A percentile compares a stretch with the other conserved stretches of the same genome.
phyloP scores from a whole-genome alignment of 2,113 vertebrate genomes.

The Diadophis punctatus region DNA sequence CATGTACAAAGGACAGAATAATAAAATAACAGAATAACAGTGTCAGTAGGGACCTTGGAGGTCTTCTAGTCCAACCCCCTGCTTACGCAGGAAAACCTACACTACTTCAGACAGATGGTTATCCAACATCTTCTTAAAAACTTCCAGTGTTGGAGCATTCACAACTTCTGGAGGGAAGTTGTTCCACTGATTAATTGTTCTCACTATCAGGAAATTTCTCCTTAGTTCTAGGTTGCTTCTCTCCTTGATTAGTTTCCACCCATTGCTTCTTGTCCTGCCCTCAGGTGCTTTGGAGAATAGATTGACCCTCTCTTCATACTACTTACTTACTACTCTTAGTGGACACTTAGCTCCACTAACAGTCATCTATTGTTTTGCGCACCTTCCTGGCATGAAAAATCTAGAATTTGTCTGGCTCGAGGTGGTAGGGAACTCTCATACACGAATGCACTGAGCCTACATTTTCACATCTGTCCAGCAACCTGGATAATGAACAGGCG shows the following conservation, averaged over 20 bases:
- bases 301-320: neutral
- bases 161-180: neutral
- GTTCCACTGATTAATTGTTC: neutral
- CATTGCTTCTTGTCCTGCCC: neutral
- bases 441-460: neutral
- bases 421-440: neutral
- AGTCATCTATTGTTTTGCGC: neutral
- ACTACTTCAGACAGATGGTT: neutral
- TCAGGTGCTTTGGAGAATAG: neutral
- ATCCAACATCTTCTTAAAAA: neutral
- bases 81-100: neutral
- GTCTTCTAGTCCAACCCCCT: neutral
- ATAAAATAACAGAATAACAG: too few species aligned
- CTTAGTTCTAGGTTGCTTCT: neutral
- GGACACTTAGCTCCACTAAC: neutral
- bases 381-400: neutral
- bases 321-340: neutral
- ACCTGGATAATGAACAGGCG: neutral
- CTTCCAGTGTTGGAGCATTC: neutral
- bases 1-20: too few species aligned
- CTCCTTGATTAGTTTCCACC: neutral
- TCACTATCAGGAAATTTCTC: neutral
- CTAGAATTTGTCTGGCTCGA: neutral
- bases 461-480: neutral
- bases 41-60: too few species aligned